Percentiles rank a stretch among this genome's conserved stretches.
These are phyloP conservation scores for Botia kubotai DNA, from an alignment of 2,797 vertebrate species.

Conservation along the genomic window DNA sequence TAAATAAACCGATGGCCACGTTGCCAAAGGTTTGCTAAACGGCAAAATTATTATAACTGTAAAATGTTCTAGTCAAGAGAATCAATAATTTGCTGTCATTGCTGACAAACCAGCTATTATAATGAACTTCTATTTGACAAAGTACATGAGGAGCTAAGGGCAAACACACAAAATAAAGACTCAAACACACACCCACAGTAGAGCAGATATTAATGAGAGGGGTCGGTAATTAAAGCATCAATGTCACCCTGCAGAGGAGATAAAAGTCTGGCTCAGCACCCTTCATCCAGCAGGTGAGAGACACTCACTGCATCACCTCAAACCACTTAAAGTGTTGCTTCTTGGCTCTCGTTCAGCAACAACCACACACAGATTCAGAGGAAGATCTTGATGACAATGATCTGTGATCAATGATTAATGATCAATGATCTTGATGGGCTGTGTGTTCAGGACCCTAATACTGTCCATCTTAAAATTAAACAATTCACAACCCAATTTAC, in stretches of 20 bases:
- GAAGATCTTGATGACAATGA: neutral
- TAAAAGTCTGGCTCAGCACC: constrained; percentile 34
- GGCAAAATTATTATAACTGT: no score
- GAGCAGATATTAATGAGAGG: neutral
- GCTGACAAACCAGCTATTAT: neutral
- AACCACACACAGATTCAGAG: neutral
- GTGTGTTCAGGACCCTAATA: neutral
- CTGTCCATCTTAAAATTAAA: neutral
- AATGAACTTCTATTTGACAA: neutral
- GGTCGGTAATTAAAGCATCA: constrained; percentile 51
- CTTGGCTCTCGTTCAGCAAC: neutral
- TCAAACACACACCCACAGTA: neutral
- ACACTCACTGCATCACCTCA: neutral
- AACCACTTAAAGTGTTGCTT: constrained; percentile 9
- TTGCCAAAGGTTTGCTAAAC: no score
- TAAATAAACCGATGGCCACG: no score
- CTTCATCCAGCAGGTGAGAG: neutral
- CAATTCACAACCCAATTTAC: no score
- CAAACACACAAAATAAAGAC: neutral
- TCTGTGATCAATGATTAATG: no score
- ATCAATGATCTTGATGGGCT: neutral
- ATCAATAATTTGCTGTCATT: no score
- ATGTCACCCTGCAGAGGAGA: constrained; percentile 40
- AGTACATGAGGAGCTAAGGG: neutral
- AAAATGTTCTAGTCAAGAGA: no score